Percentiles rank a stretch among this genome's conserved stretches.
Evolutionary conservation across 2,888 invertebrate species (phyloP).

Genomic region (Pardosa pseudoannulata): DNA sequence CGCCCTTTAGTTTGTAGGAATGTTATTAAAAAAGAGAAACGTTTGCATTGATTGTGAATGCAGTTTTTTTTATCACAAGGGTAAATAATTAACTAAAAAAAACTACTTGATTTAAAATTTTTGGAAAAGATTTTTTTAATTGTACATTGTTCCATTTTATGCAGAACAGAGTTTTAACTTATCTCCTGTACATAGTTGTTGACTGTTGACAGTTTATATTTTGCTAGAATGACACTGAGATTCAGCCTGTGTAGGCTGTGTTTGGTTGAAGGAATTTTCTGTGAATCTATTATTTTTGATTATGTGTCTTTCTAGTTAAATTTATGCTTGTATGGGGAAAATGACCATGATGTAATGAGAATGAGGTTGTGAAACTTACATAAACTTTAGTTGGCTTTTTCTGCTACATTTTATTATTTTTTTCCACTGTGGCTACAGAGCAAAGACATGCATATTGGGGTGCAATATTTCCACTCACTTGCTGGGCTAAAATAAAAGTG

Average conservation of each 20-base stretch:
- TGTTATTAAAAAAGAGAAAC: conserved; percentile 12
- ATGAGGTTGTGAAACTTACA: background rate
- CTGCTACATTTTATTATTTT: background rate
- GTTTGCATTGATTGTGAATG: background rate
- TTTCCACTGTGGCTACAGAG: conserved; percentile 9
- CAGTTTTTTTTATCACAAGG: background rate
- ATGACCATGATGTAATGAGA: conserved; percentile 8
- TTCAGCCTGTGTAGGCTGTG: background rate
- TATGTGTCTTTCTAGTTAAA: background rate
- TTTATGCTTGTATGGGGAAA: background rate
- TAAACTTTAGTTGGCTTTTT: background rate
- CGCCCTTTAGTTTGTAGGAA: background rate
- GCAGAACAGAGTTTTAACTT: conserved; percentile 21
- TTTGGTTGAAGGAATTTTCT: conserved; percentile 17
- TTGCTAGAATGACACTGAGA: conserved; percentile 49
- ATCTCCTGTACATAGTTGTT: conserved; percentile 68
- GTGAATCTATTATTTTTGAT: background rate
- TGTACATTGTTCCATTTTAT: conserved; percentile 24
- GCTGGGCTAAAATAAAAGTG: conserved; percentile 14
- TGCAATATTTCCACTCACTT: conserved; percentile 50
- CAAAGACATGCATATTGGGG: conserved; percentile 29
- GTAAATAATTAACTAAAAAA: conserved; percentile 8
- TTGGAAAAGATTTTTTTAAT: conserved; percentile 24
- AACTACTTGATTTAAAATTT: conserved; percentile 23
- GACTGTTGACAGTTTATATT: conserved; percentile 69